Evolutionary conservation across 2,888 invertebrate species (phyloP), one percentile per base, ranked within the genome.

Genomic region (Cistogaster globosa): DNA sequence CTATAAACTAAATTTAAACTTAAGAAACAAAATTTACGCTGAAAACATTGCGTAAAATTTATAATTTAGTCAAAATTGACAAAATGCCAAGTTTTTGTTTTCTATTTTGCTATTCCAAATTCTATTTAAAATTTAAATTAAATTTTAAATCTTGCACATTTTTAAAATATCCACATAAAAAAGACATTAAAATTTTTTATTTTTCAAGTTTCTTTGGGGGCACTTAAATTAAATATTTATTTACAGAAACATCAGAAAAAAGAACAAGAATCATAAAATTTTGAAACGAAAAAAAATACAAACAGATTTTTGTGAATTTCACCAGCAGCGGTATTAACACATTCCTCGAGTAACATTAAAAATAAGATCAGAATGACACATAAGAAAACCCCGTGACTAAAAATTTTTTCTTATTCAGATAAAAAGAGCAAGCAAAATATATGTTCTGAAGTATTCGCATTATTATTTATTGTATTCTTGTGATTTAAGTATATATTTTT

Each of bases 41-140:
- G 14, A 72, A 69, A 83, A 60, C 53, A 74, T 83, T 83, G 83
- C 83, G 78, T 83, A 78, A 83, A 83, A 68, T 38, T 45, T 51
- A 26, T 60, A 53, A 51, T 42, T 60, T 48, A 11, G 7, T 38
- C 60, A 16, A 67, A 80, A 72, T 83, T 83, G 83, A 78, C 83
- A 83, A 68, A 20, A 38, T 83, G 83, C 72, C 83, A 83, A 83
- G 51, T 60, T 57, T 62, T 12, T 45, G 72, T 72, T 36, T 55
- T n/a, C n/a, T n/a, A n/a, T n/a, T 26, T 48, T n/a, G 6, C 18
- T 42, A 57, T 42, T 71, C 45, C 18, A 38, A 14, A 57, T 48
- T 48, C 18, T 63, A n/a, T 60, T 75, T 55, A 53, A 71, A 32
- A 32, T 0, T 32, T 32, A 4, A 32, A 32, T 4, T 32, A 4